Evolutionary conservation across 2,888 invertebrate genomes (phyloP).

Genomic region (Marronus borbonicus): DNA sequence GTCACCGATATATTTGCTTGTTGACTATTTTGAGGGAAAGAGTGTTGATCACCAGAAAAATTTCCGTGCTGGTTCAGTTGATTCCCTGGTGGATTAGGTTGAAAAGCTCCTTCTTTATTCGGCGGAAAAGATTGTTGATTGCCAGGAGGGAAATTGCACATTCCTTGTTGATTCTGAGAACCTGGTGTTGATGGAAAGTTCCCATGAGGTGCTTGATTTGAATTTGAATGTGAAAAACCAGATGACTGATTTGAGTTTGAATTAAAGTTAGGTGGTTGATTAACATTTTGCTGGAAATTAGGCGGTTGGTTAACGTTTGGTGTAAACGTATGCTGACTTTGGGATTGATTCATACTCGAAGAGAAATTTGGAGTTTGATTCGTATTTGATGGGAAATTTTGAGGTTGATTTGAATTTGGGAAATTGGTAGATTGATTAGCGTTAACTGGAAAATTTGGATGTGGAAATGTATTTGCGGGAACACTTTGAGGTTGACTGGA

Average conservation of each 20-base stretch:
- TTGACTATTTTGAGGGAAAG: conserved; percentile 47
- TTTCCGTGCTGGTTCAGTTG: conserved; percentile 12
- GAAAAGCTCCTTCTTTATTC: conserved; percentile 28
- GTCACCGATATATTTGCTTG: conserved; percentile 59
- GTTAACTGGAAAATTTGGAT: conserved; percentile 29
- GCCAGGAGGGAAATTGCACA: conserved; percentile 19
- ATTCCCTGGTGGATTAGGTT: conserved; percentile 14
- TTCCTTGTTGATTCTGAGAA: conserved; percentile 24
- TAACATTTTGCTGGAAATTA: background rate
- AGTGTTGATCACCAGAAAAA: background rate
- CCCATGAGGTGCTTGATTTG: conserved; percentile 6
- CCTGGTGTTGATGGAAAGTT: background rate
- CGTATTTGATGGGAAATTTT: conserved; percentile 62
- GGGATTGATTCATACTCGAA: conserved; percentile 14
- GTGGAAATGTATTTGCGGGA: conserved; percentile 45
- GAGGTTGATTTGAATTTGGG: conserved; percentile 44
- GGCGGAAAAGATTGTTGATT: conserved; percentile 42
- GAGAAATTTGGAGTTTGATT: conserved; percentile 53
- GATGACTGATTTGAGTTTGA: conserved; percentile 25
- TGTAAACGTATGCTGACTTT: conserved; percentile 56
- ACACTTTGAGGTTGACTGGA: conserved; percentile 40
- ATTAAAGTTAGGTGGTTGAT: conserved; percentile 3
- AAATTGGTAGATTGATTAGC: conserved; percentile 15
- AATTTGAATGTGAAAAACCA: conserved; percentile 7
- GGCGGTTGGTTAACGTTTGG: background rate